Percentiles rank a stretch among this genome's conserved stretches.
These are phyloP conservation scores for Oligia fasciuncula DNA, from an alignment of 2,888 invertebrate species.

Conservation along the genomic window DNA sequence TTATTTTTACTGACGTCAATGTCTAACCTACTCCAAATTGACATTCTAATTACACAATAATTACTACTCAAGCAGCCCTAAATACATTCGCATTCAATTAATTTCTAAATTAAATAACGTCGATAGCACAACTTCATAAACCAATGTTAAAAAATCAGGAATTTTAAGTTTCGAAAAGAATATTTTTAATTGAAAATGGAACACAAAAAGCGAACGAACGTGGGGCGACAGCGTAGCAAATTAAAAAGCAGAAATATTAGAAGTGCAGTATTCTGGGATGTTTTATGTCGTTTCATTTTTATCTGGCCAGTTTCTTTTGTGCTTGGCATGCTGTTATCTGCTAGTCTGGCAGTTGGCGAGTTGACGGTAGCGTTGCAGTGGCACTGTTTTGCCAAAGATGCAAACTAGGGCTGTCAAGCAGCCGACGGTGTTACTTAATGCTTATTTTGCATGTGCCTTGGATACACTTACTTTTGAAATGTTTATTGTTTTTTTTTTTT, in stretches of 20 bases:
- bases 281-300: conserved; percentile 73
- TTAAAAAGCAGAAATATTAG: conserved; percentile 76
- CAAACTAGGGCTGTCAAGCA: conserved; percentile 57
- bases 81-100: conserved; percentile 10
- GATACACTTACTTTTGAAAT: conserved; percentile 1
- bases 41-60: conserved; percentile 31
- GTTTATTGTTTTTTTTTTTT: neutral
- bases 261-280: conserved; percentile 64
- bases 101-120: conserved; percentile 18
- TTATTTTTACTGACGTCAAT: conserved; percentile 14
- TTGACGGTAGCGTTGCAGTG: conserved; percentile 66
- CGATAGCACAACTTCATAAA: conserved; percentile 20
- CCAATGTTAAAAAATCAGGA: conserved; percentile 11
- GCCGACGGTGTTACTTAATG: neutral
- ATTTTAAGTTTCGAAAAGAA: conserved; percentile 46
- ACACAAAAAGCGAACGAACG: conserved; percentile 66
- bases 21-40: conserved; percentile 11
- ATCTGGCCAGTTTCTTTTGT: conserved; percentile 72
- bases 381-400: conserved; percentile 68
- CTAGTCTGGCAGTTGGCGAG: conserved; percentile 65
- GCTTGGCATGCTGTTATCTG: conserved; percentile 74
- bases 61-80: conserved; percentile 19
- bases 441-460: conserved; percentile 32
- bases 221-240: conserved; percentile 68
- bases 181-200: conserved; percentile 70